A percentile compares a stretch with the other conserved stretches of the same genome.
Conservation (phyloP, 2,888 invertebrate genomes). For the Nemurella pictetii region DNA sequence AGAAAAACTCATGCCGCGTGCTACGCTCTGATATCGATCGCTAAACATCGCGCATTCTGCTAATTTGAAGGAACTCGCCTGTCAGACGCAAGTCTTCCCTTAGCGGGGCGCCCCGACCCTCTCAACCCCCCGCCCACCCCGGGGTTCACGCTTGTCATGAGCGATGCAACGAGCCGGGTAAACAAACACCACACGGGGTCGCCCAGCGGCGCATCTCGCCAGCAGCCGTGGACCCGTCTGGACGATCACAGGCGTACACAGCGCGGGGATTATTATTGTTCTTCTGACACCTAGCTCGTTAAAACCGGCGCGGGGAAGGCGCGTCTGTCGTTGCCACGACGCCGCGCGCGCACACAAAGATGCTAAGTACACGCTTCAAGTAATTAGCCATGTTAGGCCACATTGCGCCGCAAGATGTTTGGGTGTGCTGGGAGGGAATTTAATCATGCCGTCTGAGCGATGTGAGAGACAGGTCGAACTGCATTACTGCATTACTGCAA, state of each 20-base stretch:
- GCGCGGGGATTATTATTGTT: neutral
- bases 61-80: conserved; percentile 15
- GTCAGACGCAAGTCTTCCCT: neutral
- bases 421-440: neutral
- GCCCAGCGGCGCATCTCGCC: neutral
- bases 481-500: neutral
- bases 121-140: neutral
- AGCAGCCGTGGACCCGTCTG: neutral
- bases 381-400: neutral
- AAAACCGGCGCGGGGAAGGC: neutral
- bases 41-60: neutral
- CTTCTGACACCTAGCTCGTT: neutral
- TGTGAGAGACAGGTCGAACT: neutral
- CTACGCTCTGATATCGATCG: neutral
- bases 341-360: too few species aligned
- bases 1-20: neutral
- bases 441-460: neutral
- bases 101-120: neutral
- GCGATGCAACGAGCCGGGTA: neutral
- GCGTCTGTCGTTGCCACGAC: neutral
- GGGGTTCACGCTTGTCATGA: neutral
- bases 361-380: neutral
- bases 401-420: neutral
- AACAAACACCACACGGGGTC: neutral
- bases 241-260: too few species aligned